Evolutionary conservation across 2,113 vertebrate species (phyloP).

Genomic region (Centropus bengalensis): DNA sequence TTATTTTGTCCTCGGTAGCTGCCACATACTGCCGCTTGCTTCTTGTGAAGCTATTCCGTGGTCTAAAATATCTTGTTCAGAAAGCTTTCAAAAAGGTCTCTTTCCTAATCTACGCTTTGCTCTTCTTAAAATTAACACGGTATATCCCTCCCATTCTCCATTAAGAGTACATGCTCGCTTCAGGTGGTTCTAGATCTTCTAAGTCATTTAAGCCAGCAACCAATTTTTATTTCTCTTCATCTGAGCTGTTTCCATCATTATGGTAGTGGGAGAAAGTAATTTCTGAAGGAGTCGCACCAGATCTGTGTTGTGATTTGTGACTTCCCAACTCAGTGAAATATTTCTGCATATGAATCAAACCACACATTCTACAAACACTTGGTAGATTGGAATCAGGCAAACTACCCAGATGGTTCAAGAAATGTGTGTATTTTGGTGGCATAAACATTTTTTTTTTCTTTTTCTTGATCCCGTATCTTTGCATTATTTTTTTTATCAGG

Average conservation of each 20-base stretch:
- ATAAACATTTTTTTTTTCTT: accelerated
- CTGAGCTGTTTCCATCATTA: background rate
- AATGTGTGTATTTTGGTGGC: background rate
- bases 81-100: background rate
- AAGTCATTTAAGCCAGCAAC: background rate
- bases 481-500: background rate
- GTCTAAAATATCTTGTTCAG: background rate
- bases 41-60: background rate
- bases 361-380: background rate
- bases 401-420: background rate
- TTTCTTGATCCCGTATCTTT: background rate
- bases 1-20: background rate
- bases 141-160: background rate
- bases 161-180: accelerated
- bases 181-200: background rate
- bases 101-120: accelerated
- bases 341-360: background rate
- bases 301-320: background rate
- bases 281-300: background rate
- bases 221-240: background rate
- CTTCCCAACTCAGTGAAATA: background rate
- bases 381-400: background rate
- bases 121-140: background rate
- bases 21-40: background rate
- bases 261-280: background rate